Base-by-base conservation (phyloP, 2,797 vertebrate species). In the Pseudomugil gertrudae region DNA sequence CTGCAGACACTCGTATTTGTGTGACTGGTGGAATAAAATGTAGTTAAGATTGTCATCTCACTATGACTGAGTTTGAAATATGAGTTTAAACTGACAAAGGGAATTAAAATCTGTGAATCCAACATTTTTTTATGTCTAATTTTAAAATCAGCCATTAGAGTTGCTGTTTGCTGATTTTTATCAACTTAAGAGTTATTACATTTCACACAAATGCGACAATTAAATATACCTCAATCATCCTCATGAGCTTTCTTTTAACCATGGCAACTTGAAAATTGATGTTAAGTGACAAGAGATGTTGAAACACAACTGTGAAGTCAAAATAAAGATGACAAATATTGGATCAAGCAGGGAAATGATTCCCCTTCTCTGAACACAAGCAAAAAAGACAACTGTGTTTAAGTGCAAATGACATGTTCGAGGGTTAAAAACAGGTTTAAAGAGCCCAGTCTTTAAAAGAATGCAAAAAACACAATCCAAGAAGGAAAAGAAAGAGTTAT, bases 101-200 rank as follows among this genome's bases (percentile, higher is more conserved):
- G 89, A 93, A 93, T 93, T 93, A 91, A 93, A 93, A 92, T 92
- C 89, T 85, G 84, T 83, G 89, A 93, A 91, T 77, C 85, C 61
- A 77, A 53, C 74, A 27, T 77, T 63, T 79, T 87, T 83, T 85
- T 78, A 90, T 87, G 87, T 84, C 87, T 90, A 87, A 89, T 91
- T 89, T 92, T 87, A 87, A 89, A 92, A 92, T 92, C 87, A 85
- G 82, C 85, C 85, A 89, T 93, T 90, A 83, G 88, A 88, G 84
- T 66, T 84, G 76, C 79, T 91, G 88, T 92, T 93, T 91, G 91
- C 93, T 92, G 93, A 94, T 93, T 94, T 92, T 93, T 92, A 94
- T 92, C 91, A 89, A 85, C 90, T 87, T 75, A 79, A 89, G 88
- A 85, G 89, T 92, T 93, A 92, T 94, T 93, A 88, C 91, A 90